phyloP scores from a whole-genome alignment of 2,113 vertebrate genomes.

The Notothenia coriiceps region DNA sequence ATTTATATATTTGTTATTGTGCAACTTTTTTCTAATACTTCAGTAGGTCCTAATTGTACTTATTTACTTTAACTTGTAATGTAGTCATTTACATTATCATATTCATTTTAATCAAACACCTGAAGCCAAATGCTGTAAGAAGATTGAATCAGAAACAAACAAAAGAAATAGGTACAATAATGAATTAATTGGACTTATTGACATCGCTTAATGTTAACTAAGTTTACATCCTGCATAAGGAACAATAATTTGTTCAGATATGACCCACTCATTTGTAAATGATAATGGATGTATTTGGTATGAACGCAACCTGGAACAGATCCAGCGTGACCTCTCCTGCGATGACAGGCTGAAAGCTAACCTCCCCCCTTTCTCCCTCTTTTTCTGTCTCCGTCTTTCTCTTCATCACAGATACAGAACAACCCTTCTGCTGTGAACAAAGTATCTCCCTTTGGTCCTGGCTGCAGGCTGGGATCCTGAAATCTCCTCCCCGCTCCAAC shows the following conservation, averaged over 20 bases:
- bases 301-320: conserved; percentile 10
- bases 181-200: too few relatives aligned
- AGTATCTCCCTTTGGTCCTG: conserved; percentile 11
- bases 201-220: neutral
- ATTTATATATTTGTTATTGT: neutral
- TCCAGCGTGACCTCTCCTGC: conserved; percentile 25
- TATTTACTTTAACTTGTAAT: neutral
- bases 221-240: neutral
- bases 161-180: too few relatives aligned
- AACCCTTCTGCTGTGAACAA: conserved; percentile 28
- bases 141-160: neutral
- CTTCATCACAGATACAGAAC: neutral
- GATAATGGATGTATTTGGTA: neutral
- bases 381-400: neutral
- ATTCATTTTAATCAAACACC: neutral
- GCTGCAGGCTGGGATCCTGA: conserved; percentile 27
- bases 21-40: neutral
- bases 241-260: neutral
- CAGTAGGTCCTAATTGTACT: neutral
- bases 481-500: conserved; percentile 4
- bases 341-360: conserved; percentile 15
- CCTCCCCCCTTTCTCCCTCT: neutral
- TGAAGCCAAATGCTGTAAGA: neutral
- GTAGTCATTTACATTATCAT: neutral
- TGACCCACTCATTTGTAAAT: neutral